Base-by-base conservation (phyloP, 2,797 vertebrate species). In the Diceros bicornis region DNA sequence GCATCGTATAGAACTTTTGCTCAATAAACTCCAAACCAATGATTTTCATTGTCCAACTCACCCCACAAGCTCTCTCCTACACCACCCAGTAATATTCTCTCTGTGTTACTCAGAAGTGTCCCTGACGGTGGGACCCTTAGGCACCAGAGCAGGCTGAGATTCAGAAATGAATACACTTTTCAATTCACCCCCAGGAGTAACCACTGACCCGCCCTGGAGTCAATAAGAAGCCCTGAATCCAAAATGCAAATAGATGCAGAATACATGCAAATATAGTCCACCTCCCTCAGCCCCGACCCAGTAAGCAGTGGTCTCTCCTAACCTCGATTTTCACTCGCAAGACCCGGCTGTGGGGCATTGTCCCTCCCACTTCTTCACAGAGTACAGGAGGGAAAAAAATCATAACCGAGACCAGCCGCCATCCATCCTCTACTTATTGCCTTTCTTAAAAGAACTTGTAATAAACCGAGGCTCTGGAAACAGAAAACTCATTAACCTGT, bases 401-500 rank as follows among this genome's bases (percentile, higher is more conserved):
- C 47, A 12, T 16, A 44, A 17, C 71, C 88, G 91, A 4, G 10
- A 68, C 55, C 61, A 57, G 44, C 34, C 27, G 17, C 81, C 50
- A 3, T 78, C 91, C 68, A 55, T 34, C 85, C 16, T 87, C 57
- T 11, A 41, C 85, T 92, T 94, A 93, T 11, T 96, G 44, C 62
- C 9, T 94, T 97, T 97, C 82, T 88, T 94, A 85, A 64, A 98
- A 97, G 79, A 93, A 79, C 16, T 17, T 77, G 14, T 50, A 84
- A 94, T 96, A 95, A 98, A 97, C 69, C 4, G 20, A 84, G 59
- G 34, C 25, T 87, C 72, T 95, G 34, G 50, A 93, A 94, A 95
- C 0, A 0, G 71, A 97, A 97, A 97, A 91, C 96, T 97, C 91
- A 98, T 93, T 86, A 75, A 95, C 52, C 92, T 98, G 64, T 98